Conservation (phyloP, 2,113 vertebrate genomes). For the Plecotus auritus region DNA sequence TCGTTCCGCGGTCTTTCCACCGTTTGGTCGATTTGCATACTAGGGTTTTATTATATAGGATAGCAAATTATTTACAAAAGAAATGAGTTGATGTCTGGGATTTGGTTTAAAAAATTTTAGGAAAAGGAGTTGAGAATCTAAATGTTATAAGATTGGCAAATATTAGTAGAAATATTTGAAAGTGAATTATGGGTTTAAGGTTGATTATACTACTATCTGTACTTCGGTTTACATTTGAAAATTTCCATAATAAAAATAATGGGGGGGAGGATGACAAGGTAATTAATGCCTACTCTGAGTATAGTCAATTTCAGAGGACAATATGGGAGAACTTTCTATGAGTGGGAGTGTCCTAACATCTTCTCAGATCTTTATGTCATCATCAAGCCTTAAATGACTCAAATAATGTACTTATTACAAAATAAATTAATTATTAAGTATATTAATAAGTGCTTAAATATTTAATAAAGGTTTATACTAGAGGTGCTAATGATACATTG, state of each 20-base stretch:
- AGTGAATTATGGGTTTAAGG: background rate
- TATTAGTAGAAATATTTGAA: background rate
- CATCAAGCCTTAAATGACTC: background rate
- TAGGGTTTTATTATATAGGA: too few relatives aligned
- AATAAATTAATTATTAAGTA: background rate
- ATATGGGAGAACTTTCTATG: background rate
- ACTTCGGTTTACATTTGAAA: background rate
- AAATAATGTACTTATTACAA: background rate
- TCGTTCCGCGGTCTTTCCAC: accelerated
- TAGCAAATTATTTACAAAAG: background rate
- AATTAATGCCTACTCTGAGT: background rate
- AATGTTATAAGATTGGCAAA: background rate
- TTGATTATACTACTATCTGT: background rate
- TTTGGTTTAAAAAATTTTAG: background rate
- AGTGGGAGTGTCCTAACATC: background rate
- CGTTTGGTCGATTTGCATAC: too few relatives aligned
- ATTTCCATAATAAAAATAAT: background rate
- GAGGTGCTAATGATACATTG: background rate
- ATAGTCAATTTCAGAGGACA: background rate
- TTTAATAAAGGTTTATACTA: background rate
- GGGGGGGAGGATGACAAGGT: background rate
- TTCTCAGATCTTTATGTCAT: background rate
- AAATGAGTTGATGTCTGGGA: background rate
- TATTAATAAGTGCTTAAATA: background rate
- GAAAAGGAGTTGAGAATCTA: background rate